Conservation (phyloP, 2,888 invertebrate species). For the Archips crataeganus region DNA sequence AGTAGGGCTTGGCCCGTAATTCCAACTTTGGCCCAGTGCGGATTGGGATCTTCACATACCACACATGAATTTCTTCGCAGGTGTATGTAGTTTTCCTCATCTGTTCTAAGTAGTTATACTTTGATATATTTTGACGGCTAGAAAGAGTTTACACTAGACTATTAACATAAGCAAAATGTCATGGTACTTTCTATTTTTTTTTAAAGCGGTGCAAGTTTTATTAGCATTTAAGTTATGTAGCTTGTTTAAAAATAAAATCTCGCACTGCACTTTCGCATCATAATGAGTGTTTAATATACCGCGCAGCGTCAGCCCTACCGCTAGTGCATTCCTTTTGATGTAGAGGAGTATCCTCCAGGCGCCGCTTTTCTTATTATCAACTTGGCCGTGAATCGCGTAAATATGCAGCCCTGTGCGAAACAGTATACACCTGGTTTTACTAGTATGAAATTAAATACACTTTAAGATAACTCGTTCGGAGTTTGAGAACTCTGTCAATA, state of each 20-base stretch:
- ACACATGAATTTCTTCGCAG: too few species aligned
- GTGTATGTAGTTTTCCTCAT: too few species aligned
- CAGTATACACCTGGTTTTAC: background rate
- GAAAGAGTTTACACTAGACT: too few species aligned
- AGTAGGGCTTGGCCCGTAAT: too few species aligned
- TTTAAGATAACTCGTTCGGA: background rate
- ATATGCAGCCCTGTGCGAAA: constrained; percentile 45
- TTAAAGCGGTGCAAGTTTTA: too few species aligned
- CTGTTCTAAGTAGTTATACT: too few species aligned
- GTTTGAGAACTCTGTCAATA: background rate
- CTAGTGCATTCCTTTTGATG: constrained; percentile 77
- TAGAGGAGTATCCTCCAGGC: constrained; percentile 72
- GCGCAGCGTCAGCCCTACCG: constrained; percentile 42
- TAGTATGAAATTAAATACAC: background rate
- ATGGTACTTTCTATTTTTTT: too few species aligned
- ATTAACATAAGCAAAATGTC: too few species aligned
- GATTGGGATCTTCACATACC: too few species aligned
- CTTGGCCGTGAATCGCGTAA: constrained; percentile 65
- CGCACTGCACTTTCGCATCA: background rate
- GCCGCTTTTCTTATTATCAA: constrained; percentile 73
- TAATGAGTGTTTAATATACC: background rate
- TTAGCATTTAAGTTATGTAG: too few species aligned
- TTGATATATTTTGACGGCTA: too few species aligned
- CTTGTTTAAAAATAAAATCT: background rate
- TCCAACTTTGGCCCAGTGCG: too few species aligned